A percentile compares a stretch with the other conserved stretches of the same genome.
Evolutionary conservation across 1,140 invertebrate genomes (phyloP).

Genomic region (Hyphantria cunea): DNA sequence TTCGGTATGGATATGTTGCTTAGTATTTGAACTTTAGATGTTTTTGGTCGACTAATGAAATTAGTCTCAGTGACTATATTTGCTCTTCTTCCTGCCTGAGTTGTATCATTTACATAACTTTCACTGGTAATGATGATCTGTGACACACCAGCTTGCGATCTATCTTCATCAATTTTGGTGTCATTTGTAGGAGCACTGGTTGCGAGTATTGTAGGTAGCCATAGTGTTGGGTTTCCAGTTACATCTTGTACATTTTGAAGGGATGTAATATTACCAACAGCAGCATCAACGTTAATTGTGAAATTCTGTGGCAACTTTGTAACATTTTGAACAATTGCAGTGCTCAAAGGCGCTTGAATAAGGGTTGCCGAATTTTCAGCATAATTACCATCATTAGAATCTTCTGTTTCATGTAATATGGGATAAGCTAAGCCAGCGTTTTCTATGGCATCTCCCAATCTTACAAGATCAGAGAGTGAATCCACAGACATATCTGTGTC

Average conservation of each 20-base stretch:
- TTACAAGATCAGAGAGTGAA: constrained; percentile 64
- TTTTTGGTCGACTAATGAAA: constrained; percentile 64
- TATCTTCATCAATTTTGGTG: constrained; percentile 68
- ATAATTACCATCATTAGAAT: constrained; percentile 66
- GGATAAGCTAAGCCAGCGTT: constrained; percentile 67
- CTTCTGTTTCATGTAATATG: constrained; percentile 66
- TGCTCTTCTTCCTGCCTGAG: constrained; percentile 53
- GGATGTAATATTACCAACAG: constrained; percentile 73
- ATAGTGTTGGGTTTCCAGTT: constrained; percentile 70
- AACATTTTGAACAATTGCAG: constrained; percentile 76
- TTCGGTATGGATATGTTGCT: constrained; percentile 76
- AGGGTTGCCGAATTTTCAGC: constrained; percentile 67
- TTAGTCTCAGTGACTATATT: constrained; percentile 71
- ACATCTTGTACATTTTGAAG: constrained; percentile 79
- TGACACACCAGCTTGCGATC: constrained; percentile 65
- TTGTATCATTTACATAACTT: constrained; percentile 66
- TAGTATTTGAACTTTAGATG: constrained; percentile 75
- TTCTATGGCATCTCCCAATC: constrained; percentile 67
- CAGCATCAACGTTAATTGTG: constrained; percentile 74
- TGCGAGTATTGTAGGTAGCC: constrained; percentile 71
- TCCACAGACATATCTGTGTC: constrained; percentile 70
- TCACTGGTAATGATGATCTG: constrained; percentile 78
- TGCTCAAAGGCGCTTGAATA: constrained; percentile 71
- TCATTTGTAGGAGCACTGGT: constrained; percentile 59
- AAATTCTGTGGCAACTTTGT: constrained; percentile 76